These are phyloP conservation scores for Hexactinellida sp. DNA, from an alignment of 37 sponge, comb jelly and placozoan species.

Conservation along the genomic window DNA sequence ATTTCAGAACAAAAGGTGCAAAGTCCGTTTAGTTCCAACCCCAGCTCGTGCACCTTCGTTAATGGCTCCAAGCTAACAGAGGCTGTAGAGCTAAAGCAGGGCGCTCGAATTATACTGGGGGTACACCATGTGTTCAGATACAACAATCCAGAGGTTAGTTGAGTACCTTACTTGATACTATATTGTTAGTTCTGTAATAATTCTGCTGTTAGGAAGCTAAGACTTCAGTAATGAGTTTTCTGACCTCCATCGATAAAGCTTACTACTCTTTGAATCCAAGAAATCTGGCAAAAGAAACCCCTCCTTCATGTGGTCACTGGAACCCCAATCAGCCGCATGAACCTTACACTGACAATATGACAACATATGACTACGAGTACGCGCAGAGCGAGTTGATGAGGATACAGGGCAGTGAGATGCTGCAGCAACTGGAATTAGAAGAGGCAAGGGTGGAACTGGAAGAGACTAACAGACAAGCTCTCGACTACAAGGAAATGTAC, in stretches of 20 bases:
- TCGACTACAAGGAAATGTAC: neutral
- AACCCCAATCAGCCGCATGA: neutral
- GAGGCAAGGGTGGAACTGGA: neutral
- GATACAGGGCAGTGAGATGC: neutral
- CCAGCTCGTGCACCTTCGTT: conserved; percentile 45
- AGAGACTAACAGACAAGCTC: neutral
- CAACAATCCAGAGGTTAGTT: conserved; percentile 62
- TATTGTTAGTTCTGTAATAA: neutral
- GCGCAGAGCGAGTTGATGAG: neutral
- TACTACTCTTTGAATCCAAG: neutral
- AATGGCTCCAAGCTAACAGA: conserved; percentile 50
- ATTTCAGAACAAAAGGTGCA: conserved; percentile 33
- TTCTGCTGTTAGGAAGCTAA: conserved; percentile 2
- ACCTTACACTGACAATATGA: neutral
- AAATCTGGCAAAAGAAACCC: neutral
- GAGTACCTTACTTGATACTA: neutral
- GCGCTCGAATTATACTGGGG: conserved; percentile 73
- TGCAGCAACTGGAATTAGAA: neutral
- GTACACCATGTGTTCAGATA: conserved; percentile 85
- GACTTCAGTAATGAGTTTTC: neutral
- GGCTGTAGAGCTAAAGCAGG: conserved; percentile 42
- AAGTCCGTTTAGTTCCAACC: conserved; percentile 17
- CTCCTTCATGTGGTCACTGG: neutral
- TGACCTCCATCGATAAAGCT: neutral
- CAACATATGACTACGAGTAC: neutral